Conservation (phyloP, 2,113 vertebrate genomes). For the Merops nubicus region DNA sequence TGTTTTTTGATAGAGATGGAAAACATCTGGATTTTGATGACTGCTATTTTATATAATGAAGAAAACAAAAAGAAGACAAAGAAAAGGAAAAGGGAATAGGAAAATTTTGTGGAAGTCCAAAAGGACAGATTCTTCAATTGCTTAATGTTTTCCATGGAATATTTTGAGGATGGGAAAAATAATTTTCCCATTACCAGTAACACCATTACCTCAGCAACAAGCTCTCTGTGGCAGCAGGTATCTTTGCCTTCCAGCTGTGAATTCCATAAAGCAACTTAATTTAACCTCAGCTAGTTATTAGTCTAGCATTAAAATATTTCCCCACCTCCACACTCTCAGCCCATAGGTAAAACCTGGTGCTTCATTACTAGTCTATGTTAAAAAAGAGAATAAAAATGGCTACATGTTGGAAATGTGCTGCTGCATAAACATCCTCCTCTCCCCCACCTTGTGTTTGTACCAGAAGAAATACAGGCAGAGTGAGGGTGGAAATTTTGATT, state of each 20-base stretch:
- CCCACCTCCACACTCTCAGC: not conserved
- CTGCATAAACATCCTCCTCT: not conserved
- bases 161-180: not conserved
- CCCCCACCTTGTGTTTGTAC: accelerated
- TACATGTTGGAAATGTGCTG: not conserved
- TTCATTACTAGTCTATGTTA: not conserved
- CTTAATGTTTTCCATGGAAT: not conserved
- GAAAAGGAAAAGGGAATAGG: not conserved
- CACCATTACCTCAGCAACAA: not conserved
- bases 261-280: not conserved
- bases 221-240: not conserved
- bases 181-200: not conserved
- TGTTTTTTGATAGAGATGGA: not conserved
- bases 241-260: not conserved
- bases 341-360: not conserved
- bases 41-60: not conserved
- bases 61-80: not conserved
- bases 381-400: not conserved
- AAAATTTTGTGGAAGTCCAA: not conserved
- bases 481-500: not conserved
- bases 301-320: not conserved
- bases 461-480: not conserved
- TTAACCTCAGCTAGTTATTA: not conserved
- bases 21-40: slow-evolving; percentile 5
- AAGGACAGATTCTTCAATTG: not conserved